Base-by-base conservation (phyloP, 2,797 vertebrate genomes). In the Channallabes apus region DNA sequence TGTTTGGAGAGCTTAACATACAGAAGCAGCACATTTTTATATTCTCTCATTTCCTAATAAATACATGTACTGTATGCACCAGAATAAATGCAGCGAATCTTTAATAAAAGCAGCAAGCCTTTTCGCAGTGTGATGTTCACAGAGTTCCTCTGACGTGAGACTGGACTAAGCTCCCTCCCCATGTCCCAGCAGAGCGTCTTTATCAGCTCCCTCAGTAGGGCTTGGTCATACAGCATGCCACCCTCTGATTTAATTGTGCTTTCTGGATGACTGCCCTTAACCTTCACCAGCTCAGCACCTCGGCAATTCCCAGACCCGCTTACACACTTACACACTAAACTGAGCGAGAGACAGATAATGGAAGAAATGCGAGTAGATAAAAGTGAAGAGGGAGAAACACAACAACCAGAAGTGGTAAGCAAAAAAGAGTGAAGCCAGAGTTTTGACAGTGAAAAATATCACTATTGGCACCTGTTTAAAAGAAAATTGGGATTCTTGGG, bases 221-320 rank as follows among this genome's bases (percentile, higher is more conserved):
- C 35, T 82, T 84, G 73, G 84, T 51, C 84, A 84, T 90, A 89
- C 87, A 86, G 61, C 69, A 80, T 72, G 64, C 62, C 75, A 38
- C 85, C 35, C 90, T 91, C 85, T 88, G 91, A 93, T 94, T 95
- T 95, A 95, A 94, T 94, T 95, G 93, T 91, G 90, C 92, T 93
- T 94, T 95, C 91, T 86, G 93, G 92, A 93, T 94, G 94, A 92
- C 92, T 94, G 92, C 85, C 86, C 94, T 90, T 94, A 91, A 93
- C 93, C 93, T 95, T 95, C 92, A 92, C 81, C 64, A 84, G 73
- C 83, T 88, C 83, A 69, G 80, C 67, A 85, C 82, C 85, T 88
- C 87, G 87, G 87, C 86, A 87, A 68, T 79, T 84, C 85, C 76
- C 84, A 68, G 32, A 76, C 56, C 68, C 69, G 32, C 75, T 56